Conservation (phyloP, 2,888 invertebrate genomes). For the Coenonympha arcania region DNA sequence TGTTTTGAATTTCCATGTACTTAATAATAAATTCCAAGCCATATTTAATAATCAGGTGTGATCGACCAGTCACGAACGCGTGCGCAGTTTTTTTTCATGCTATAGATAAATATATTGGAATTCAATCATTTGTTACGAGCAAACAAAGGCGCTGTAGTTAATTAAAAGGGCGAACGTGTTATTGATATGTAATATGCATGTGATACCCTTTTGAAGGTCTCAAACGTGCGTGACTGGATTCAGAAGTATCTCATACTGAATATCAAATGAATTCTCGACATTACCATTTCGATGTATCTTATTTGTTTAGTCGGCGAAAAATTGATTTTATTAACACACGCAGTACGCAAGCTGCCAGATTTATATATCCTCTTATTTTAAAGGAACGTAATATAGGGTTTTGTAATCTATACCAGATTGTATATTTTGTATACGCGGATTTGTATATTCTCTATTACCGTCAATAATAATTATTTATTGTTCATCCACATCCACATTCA, state of each 20-base stretch:
- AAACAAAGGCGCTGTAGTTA: conserved; percentile 13
- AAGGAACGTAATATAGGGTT: too few relatives aligned
- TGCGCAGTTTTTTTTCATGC: not conserved
- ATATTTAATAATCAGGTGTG: not conserved
- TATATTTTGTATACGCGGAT: too few relatives aligned
- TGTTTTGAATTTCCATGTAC: too few relatives aligned
- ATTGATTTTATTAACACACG: not conserved
- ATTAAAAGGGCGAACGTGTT: conserved; percentile 13
- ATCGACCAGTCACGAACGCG: conserved; percentile 12
- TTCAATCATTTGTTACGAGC: conserved; percentile 7
- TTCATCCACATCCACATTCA: too few relatives aligned
- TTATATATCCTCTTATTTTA: too few relatives aligned
- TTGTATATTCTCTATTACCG: too few relatives aligned
- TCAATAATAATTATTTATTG: too few relatives aligned
- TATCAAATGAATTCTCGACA: conserved; percentile 10
- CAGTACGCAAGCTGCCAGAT: not conserved
- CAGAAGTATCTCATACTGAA: conserved; percentile 13
- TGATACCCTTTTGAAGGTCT: conserved; percentile 26
- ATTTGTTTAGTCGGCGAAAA: conserved; percentile 2
- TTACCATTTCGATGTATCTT: conserved; percentile 1
- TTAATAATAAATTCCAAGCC: not conserved
- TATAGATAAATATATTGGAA: not conserved
- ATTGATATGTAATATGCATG: conserved; percentile 25
- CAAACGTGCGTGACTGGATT: conserved; percentile 24
- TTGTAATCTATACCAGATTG: too few relatives aligned